A percentile compares a stretch with the other conserved stretches of the same genome.
Conservation (phyloP, 2,113 vertebrate species). For the Triplophysa siluroides region DNA sequence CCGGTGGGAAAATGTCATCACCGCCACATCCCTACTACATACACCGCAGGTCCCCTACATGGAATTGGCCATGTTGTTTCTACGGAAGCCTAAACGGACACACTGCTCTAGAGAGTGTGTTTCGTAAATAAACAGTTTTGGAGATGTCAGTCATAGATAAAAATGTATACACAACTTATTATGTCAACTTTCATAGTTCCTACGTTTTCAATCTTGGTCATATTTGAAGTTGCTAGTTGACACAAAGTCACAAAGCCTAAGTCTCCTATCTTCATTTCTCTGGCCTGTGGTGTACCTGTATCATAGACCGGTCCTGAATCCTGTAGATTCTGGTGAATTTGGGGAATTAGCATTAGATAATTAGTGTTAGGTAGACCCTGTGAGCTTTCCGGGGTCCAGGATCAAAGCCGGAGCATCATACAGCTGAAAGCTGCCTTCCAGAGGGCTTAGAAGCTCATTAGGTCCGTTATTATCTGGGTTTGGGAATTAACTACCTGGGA, state of each 20-base stretch:
- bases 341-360: constrained; percentile 47
- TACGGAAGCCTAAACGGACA: too few species aligned
- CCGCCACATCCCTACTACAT: too few species aligned
- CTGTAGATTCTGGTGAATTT: constrained; percentile 24
- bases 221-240: background rate
- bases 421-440: constrained; percentile 29
- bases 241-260: background rate
- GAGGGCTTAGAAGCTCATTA: constrained; percentile 50
- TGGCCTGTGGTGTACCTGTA: constrained; percentile 27
- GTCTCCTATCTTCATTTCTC: constrained; percentile 15
- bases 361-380: constrained; percentile 13
- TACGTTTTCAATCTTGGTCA: background rate
- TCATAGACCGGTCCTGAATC: constrained; percentile 7
- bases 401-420: constrained; percentile 44
- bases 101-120: too few species aligned
- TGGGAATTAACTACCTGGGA: constrained; percentile 52
- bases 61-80: too few species aligned
- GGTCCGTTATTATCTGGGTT: constrained; percentile 29
- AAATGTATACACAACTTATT: too few species aligned
- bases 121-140: too few species aligned
- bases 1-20: too few species aligned
- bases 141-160: too few species aligned
- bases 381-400: constrained; percentile 20
- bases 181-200: too few species aligned
- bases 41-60: too few species aligned